A percentile compares a stretch with the other conserved stretches of the same genome.
Evolutionary conservation across 2,113 vertebrate species (phyloP).

Genomic region (Ia io): DNA sequence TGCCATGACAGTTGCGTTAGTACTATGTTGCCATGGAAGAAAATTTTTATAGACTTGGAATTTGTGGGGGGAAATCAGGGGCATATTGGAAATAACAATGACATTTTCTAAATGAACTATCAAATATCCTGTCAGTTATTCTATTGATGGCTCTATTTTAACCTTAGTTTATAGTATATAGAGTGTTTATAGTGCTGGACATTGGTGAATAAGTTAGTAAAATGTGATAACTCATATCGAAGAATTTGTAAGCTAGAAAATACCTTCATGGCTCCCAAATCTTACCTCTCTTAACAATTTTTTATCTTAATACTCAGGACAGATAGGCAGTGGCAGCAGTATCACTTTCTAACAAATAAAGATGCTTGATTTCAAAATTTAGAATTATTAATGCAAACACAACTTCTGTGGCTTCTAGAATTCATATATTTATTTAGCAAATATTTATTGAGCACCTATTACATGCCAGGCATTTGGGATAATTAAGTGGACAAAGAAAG

Average conservation of each 20-base stretch:
- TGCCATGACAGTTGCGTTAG: slow-evolving; percentile 11
- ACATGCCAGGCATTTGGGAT: not conserved
- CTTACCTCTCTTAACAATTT: not conserved
- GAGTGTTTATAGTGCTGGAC: not conserved
- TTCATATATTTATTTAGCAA: slow-evolving; percentile 10
- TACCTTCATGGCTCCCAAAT: not conserved
- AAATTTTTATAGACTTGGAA: not conserved
- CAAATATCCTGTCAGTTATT: not conserved
- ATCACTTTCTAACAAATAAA: slow-evolving; percentile 14
- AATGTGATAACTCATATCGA: not conserved
- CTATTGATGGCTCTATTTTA: not conserved
- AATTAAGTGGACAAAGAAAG: slow-evolving; percentile 38
- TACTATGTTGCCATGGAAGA: not conserved
- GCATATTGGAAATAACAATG: not conserved
- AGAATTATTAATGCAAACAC: not conserved
- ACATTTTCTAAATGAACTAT: not conserved
- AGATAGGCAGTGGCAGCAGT: not conserved
- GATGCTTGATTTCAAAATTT: slow-evolving; percentile 24
- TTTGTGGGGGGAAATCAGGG: not conserved
- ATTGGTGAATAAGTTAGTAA: slow-evolving; percentile 14
- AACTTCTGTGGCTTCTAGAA: slow-evolving; percentile 14
- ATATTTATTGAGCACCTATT: not conserved
- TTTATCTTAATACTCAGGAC: not conserved
- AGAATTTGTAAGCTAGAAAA: slow-evolving; percentile 8
- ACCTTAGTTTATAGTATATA: not conserved